Evolutionary conservation across 1,140 invertebrate genomes (phyloP).

Genomic region (Drosophila auraria): DNA sequence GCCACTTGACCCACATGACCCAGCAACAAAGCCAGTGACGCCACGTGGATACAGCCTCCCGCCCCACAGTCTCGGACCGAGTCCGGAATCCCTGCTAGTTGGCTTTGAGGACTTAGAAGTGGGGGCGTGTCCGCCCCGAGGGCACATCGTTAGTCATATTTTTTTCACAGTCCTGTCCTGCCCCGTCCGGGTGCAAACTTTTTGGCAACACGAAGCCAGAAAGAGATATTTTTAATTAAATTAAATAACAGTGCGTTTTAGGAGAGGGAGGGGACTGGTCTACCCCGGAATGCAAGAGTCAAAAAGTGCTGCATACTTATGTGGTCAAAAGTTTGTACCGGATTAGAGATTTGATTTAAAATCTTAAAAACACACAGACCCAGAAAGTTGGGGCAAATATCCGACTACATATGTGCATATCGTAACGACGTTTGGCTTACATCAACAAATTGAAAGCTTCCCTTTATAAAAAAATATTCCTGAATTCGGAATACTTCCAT

Average conservation of each 20-base stretch:
- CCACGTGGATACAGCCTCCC: constrained; percentile 54
- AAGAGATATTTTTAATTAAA: constrained; percentile 76
- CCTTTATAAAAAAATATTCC: constrained; percentile 14
- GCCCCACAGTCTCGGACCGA: background rate
- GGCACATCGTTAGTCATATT: constrained; percentile 76
- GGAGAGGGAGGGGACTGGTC: constrained; percentile 10
- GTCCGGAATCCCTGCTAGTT: constrained; percentile 28
- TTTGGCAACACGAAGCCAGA: constrained; percentile 55
- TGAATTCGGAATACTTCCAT: constrained; percentile 16
- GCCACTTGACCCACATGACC: constrained; percentile 77
- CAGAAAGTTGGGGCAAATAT: constrained; percentile 28
- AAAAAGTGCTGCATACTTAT: constrained; percentile 70
- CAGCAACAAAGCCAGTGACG: constrained; percentile 39
- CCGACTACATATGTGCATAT: background rate
- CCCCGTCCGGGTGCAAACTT: constrained; percentile 27
- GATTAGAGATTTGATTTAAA: constrained; percentile 39
- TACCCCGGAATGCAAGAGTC: constrained; percentile 46
- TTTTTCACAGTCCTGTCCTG: constrained; percentile 29
- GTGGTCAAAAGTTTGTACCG: constrained; percentile 43
- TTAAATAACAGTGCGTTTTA: constrained; percentile 66
- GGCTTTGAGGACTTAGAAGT: constrained; percentile 55
- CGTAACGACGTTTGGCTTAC: constrained; percentile 15
- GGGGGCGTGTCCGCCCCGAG: constrained; percentile 45
- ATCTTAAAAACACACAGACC: constrained; percentile 36
- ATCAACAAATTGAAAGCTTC: constrained; percentile 39